phyloP scores from a whole-genome alignment of 2,113 vertebrate species.

The Rallus limicola region DNA sequence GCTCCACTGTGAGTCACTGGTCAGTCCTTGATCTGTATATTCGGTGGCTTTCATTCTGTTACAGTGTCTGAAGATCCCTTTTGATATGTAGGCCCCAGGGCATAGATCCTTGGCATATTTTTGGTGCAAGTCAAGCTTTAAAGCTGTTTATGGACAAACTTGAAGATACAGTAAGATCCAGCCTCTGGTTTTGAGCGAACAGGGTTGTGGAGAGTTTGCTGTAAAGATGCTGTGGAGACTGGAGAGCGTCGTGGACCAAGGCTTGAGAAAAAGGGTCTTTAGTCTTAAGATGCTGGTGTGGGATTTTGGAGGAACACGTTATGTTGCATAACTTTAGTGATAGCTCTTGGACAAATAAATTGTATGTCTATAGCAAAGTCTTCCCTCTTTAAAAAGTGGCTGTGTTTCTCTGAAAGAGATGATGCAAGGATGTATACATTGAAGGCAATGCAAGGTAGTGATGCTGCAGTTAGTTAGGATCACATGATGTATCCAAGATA shows the following conservation, averaged over 20 bases:
- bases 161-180: neutral
- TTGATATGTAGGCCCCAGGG: neutral
- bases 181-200: neutral
- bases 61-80: neutral
- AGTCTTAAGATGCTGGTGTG: neutral
- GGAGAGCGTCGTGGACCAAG: neutral
- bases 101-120: neutral
- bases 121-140: neutral
- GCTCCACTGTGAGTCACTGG: neutral
- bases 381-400: neutral
- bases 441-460: neutral
- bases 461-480: neutral
- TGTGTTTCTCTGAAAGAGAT: neutral
- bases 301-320: neutral
- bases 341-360: neutral
- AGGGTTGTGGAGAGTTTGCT: neutral
- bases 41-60: neutral
- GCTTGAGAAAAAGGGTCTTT: neutral
- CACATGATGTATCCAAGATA: neutral
- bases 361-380: neutral
- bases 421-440: neutral
- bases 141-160: neutral
- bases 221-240: neutral
- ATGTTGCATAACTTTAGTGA: neutral
- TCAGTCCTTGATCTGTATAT: neutral